A percentile compares a stretch with the other conserved stretches of the same genome.
Evolutionary conservation across 2,113 vertebrate species (phyloP).

Genomic region (Coptodon rendalli): DNA sequence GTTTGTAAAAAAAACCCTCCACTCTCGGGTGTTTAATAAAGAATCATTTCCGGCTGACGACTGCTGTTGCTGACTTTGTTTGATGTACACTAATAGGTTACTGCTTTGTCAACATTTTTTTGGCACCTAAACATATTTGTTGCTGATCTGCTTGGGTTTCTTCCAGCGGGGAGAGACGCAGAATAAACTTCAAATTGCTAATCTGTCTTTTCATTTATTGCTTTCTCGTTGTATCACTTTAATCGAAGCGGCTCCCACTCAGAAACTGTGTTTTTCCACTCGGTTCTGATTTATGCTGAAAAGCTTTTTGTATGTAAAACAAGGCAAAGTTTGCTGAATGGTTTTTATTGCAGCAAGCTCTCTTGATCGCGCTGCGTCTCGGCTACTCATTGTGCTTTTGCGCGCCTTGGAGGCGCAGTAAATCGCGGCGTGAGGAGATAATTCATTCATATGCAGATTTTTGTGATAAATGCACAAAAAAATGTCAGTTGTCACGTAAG

Average conservation of each 20-base stretch:
- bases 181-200: neutral
- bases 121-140: neutral
- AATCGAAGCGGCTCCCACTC: neutral
- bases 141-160: neutral
- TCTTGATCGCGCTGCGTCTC: conserved; percentile 3
- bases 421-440: neutral
- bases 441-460: conserved; percentile 9
- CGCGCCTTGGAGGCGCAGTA: neutral
- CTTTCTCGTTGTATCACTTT: neutral
- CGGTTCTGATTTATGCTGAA: neutral
- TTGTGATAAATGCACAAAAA: neutral
- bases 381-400: conserved; percentile 14
- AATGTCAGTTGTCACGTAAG: neutral
- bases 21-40: conserved; percentile 12
- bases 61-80: conserved; percentile 18
- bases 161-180: neutral
- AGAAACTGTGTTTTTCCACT: neutral
- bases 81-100: conserved; percentile 3
- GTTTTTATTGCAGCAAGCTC: neutral
- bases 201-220: neutral
- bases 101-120: conserved; percentile 30
- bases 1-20: neutral
- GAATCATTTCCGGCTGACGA: conserved; percentile 27
- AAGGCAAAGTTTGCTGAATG: neutral
- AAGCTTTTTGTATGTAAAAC: neutral